phyloP scores from a whole-genome alignment of 2,113 vertebrate species.

The Notiomystis cincta region DNA sequence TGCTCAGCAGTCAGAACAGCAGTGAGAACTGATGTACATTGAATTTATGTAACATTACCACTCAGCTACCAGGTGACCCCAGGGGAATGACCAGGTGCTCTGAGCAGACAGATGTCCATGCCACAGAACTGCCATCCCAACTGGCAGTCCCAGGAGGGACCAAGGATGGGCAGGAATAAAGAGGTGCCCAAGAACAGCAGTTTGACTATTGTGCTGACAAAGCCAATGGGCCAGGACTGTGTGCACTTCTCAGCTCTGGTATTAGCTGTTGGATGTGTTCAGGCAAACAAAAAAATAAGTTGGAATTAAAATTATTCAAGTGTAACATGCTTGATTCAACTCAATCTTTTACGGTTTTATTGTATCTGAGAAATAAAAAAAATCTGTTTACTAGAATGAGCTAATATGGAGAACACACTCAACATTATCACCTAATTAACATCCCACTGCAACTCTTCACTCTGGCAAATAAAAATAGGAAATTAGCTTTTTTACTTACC shows the following conservation, averaged over 20 bases:
- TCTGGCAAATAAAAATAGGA: neutral
- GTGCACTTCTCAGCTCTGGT: neutral
- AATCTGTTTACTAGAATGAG: neutral
- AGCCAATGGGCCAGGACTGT: neutral
- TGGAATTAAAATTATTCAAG: neutral
- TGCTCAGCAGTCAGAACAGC: rapidly evolving
- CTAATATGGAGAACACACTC: neutral
- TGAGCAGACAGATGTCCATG: neutral
- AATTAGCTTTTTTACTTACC: neutral
- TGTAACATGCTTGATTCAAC: neutral
- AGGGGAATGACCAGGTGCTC: rapidly evolving
- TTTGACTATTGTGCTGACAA: neutral
- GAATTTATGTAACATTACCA: neutral
- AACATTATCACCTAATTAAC: neutral
- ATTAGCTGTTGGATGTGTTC: neutral
- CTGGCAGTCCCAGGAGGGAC: neutral
- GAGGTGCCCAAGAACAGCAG: neutral
- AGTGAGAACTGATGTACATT: rapidly evolving
- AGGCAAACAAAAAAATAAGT: neutral
- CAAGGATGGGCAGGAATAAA: neutral
- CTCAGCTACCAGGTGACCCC: neutral
- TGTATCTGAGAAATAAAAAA: neutral
- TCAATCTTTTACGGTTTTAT: neutral
- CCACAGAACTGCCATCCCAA: neutral
- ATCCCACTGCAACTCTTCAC: neutral